Base-by-base conservation (phyloP, 2,888 invertebrate species). In the Chrysolina americana region DNA sequence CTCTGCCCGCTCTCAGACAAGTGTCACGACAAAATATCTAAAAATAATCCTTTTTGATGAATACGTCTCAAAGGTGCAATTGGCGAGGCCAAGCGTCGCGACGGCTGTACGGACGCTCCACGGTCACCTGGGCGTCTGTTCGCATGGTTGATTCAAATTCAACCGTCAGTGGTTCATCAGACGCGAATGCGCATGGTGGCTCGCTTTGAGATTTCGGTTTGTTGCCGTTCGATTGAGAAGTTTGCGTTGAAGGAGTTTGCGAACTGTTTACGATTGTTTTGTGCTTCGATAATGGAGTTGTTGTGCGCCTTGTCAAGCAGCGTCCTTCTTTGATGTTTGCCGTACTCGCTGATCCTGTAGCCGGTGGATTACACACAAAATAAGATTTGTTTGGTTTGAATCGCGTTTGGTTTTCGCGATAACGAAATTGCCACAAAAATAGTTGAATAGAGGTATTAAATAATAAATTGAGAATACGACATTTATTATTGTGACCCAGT, bases 31-130 rank as follows among this genome's bases (percentile, higher is more conserved):
- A n/a, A 23, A 59, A 17, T 19, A 19, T 53, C 72, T 72, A 72
- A 65, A 75, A 75, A 75, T 75, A 75, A 71, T 50, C 10, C 19
- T 15, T 19, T 36, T 48, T 23, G 70, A 47, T 66, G 62, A 64
- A 68, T 65, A 59, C 59, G 59, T 59, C 59, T 79, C 77, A 73
- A 73, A 81, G 81, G 78, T 79, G 82, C 80, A 77, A 80, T 80
- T 79, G 75, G 82, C 81, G 81, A 79, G 81, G 80, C 78, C 80
- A 79, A 79, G 74, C 83, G 84, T 81, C 84, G 83, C 83, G 83
- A 83, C n/a, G n/a, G n/a, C n/a, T n/a, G n/a, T n/a, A n/a, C n/a
- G n/a, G n/a, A n/a, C 83, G 80, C 53, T 70, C 79, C 82, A 81
- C 80, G 83, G 83, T 82, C 82, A 84, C 81, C 81, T 81, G 81